A percentile compares a stretch with the other conserved stretches of the same genome.
Evolutionary conservation across 1,140 invertebrate genomes (phyloP).

Genomic region (Aphaenogaster floridana): DNA sequence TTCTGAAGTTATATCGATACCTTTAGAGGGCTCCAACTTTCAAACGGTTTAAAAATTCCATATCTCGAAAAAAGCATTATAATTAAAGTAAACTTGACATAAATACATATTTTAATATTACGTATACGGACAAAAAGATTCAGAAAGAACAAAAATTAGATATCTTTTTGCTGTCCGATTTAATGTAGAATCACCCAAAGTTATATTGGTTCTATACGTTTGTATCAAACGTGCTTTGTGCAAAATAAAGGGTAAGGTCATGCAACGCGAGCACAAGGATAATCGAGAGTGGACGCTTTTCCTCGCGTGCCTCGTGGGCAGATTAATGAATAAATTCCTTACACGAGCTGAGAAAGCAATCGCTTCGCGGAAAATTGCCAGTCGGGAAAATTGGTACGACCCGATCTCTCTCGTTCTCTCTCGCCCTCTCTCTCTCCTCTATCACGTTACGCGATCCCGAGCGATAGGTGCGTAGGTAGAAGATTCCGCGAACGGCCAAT

Average conservation of each 20-base stretch:
- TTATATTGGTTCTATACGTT: not conserved
- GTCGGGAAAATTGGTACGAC: conserved; percentile 46
- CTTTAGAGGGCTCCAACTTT: no score
- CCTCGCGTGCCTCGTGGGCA: not conserved
- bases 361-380: conserved; percentile 53
- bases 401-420: not conserved
- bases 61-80: no score
- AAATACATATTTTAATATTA: no score
- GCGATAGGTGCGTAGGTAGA: conserved; percentile 58
- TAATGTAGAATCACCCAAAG: no score
- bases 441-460: conserved; percentile 6
- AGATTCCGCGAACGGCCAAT: conserved; percentile 53
- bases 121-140: no score
- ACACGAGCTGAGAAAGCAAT: conserved; percentile 52
- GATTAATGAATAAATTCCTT: conserved; percentile 62
- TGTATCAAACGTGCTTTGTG: not conserved
- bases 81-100: no score
- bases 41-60: no score
- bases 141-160: no score
- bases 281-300: conserved; percentile 36
- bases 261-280: not conserved
- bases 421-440: conserved; percentile 28
- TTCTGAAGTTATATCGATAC: no score
- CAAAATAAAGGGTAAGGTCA: not conserved
- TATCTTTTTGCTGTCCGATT: no score